Base-by-base conservation (phyloP, 2,113 vertebrate species). In the Bostrychus sinensis region DNA sequence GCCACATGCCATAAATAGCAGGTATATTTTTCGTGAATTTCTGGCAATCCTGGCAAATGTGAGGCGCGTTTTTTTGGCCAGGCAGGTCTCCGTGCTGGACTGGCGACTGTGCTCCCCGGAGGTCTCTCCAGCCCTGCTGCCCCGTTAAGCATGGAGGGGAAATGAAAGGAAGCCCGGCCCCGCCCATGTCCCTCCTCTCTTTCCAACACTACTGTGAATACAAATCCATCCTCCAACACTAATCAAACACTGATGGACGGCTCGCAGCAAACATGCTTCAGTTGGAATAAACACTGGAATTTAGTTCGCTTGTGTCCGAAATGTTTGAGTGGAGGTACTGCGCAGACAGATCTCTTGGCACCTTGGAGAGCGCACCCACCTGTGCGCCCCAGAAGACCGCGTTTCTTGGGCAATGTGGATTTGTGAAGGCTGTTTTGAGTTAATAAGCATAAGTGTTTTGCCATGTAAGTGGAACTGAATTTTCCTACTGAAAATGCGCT, bases 1-100 rank as follows among this genome's bases (percentile, higher is more conserved):
- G 95, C 95, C 94, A 97, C 95, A 97, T 97, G 93, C 95, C 95
- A 96, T 95, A 93, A 92, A 95, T 91, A 94, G 94, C 93, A 93
- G 89, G 92, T 92, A 66, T 89, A 90, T 92, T 93, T 91, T 92
- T 93, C 93, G 88, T 93, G 93, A 92, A 93, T 94, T 88, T 91
- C 84, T 93, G 92, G 91, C 93, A 93, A 93, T 91, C 91, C 94
- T 94, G 93, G 93, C 88, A 88, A 83, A 77, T 90, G 93, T 92
- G 91, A 93, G 90, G 92, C 78, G 88, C 88, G 75, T 67, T 70
- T 66, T 72, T 86, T 77, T 75, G 88, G 84, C 91, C 89, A 87
- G 88, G 90, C 85, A 75, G 72, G 79, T 88, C 88, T 92, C 88
- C 88, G 84, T 83, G 88, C 85, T 89, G 89, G 87, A 90, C 88